Percentiles rank a stretch among this genome's conserved stretches.
phyloP scores from a whole-genome alignment of 2,888 invertebrate species.

The Mesochorus sp. region DNA sequence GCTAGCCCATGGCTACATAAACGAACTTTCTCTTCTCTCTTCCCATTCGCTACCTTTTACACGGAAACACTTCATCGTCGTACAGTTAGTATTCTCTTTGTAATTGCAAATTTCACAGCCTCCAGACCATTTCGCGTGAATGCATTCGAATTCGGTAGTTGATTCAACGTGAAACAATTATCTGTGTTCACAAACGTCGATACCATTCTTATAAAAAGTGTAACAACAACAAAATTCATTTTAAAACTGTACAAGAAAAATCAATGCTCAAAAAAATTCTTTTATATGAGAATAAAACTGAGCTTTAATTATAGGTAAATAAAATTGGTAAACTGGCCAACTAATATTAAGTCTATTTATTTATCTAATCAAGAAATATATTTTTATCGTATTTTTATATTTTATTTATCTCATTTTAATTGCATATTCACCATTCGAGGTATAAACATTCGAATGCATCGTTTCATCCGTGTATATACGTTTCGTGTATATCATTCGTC shows the following conservation, averaged over 20 bases:
- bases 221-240: not conserved
- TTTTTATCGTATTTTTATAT: too few relatives aligned
- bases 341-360: too few relatives aligned
- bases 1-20: conserved; percentile 14
- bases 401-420: not conserved
- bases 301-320: too few relatives aligned
- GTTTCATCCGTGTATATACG: too few relatives aligned
- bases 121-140: conserved; percentile 13
- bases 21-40: conserved; percentile 2
- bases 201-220: too few relatives aligned
- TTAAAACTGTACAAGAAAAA: not conserved
- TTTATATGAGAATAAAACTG: too few relatives aligned
- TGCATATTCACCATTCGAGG: not conserved
- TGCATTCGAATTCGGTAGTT: conserved; percentile 20
- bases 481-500: too few relatives aligned
- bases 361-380: too few relatives aligned
- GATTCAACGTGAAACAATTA: not conserved
- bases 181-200: not conserved
- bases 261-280: too few relatives aligned
- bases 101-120: conserved; percentile 55
- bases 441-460: too few relatives aligned
- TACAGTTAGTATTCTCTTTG: conserved; percentile 39
- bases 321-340: too few relatives aligned
- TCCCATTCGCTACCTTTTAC: conserved; percentile 22
- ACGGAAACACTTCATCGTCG: conserved; percentile 13